Base-by-base conservation (phyloP, 2,888 invertebrate genomes). In the Ophioninae sp. region DNA sequence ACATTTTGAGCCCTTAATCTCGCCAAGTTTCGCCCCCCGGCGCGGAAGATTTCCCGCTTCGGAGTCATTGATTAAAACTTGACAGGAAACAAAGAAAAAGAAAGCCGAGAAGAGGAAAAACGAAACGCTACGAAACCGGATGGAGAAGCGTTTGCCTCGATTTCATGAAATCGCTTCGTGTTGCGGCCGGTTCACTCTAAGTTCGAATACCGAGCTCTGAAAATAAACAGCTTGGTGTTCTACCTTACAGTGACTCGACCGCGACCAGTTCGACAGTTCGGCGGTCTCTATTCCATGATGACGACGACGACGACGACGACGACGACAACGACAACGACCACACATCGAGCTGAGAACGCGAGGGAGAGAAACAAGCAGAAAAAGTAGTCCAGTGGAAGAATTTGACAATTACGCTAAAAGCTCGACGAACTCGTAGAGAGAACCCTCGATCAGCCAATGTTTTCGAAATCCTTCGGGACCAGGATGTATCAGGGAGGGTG, bases 241-340 rank as follows among this genome's bases (percentile, higher is more conserved):
- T 97, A 97, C 97, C 97, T 97, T 97, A 97, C 97, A 97, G 97
- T 97, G 97, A 97, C 95, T 94, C 95, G 95, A 95, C 95, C 94
- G 93, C 92, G 93, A 90, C 86, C 61, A 79, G 68, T 44, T 67
- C 84, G 75, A 67, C 84, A 70, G 44, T 76, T 21, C 39, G 7
- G 17, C 17, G 64, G 64, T 61, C 57, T 62, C 59, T 8, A 30
- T 75, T 39, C 50, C 30, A 30, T 30, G 1, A 3, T 30, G n/a
- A 65, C 41, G n/a, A n/a, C 41, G n/a, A 37, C 57, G 41, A 57
- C 30, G 30, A 61, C 61, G 7, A 23, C 75, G 44, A 37, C 30
- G 59, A 44, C 13, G 8, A 44, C 8, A 44, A 8, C 44, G 44
- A n/a, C n/a, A n/a, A n/a, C n/a, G n/a, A n/a, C n/a, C n/a, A n/a